Evolutionary conservation across 1,140 invertebrate genomes (phyloP).

Genomic region (Choristoneura fumiferana): DNA sequence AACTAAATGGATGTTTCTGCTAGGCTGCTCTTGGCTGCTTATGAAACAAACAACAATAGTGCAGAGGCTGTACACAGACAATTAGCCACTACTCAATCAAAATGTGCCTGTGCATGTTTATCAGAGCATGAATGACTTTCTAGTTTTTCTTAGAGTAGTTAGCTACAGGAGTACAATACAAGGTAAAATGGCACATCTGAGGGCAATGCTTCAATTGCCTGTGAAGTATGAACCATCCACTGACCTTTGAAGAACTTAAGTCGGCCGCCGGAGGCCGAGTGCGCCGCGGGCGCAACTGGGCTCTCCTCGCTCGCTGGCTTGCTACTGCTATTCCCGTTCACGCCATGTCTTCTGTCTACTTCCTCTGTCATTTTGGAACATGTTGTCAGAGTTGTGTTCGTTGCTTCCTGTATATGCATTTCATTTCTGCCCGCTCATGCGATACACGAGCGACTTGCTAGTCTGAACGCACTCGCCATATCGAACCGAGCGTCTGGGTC

Average conservation of each 20-base stretch:
- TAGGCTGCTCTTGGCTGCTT: slow-evolving; percentile 47
- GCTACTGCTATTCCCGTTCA: slow-evolving; percentile 81
- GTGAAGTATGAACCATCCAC: slow-evolving; percentile 25
- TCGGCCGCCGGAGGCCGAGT: slow-evolving; percentile 74
- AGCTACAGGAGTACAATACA: slow-evolving; percentile 8
- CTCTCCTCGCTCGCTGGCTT: slow-evolving; percentile 63
- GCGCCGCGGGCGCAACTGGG: slow-evolving; percentile 55
- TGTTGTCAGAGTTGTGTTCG: slow-evolving; percentile 80
- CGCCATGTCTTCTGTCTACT: slow-evolving; percentile 81
- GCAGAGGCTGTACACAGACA: slow-evolving; percentile 60
- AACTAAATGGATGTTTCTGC: slow-evolving; percentile 34
- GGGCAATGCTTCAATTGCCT: neutral
- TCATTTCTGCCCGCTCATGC: slow-evolving; percentile 75
- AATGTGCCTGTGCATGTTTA: slow-evolving; percentile 68
- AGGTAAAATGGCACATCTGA: neutral
- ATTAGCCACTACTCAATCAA: slow-evolving; percentile 60
- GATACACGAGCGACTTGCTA: slow-evolving; percentile 60
- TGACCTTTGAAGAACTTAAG: slow-evolving; percentile 82
- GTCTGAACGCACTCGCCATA: slow-evolving; percentile 65
- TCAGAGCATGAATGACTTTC: slow-evolving; percentile 78
- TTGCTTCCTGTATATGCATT: slow-evolving; percentile 79
- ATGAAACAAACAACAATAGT: slow-evolving; percentile 66
- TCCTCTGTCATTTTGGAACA: slow-evolving; percentile 83
- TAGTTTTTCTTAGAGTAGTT: slow-evolving; percentile 54
- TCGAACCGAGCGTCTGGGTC: slow-evolving; percentile 47